phyloP scores from a whole-genome alignment of 2,113 vertebrate species.

The Stomatorhinus ivindoensis region DNA sequence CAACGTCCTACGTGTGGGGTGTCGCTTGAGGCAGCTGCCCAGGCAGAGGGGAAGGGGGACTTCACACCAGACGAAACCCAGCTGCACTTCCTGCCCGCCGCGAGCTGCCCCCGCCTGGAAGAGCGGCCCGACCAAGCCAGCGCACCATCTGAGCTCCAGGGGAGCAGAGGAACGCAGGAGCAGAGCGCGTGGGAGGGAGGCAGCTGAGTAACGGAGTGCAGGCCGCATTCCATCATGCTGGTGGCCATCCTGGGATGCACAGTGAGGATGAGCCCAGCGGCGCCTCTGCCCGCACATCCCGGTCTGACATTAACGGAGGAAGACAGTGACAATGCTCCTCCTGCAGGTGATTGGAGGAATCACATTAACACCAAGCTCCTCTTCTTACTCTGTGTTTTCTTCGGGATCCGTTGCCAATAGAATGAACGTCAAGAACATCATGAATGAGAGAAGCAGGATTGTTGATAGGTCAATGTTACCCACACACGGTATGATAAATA shows the following conservation, averaged over 20 bases:
- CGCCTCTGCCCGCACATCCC: neutral
- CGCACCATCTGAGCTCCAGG: constrained; percentile 5
- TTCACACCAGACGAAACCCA: constrained; percentile 2
- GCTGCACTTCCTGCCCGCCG: constrained; percentile 2
- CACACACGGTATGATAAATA: neutral
- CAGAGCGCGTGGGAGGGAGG: neutral
- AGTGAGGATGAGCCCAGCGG: neutral
- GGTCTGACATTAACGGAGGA: neutral
- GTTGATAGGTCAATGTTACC: neutral
- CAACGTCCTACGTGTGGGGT: neutral
- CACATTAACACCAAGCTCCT: neutral
- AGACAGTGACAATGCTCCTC: neutral
- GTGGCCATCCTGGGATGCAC: neutral
- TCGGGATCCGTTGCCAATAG: neutral
- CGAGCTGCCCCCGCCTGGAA: neutral
- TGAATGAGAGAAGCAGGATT: neutral
- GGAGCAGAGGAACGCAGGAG: neutral
- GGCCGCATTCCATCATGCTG: neutral
- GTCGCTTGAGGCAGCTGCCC: neutral
- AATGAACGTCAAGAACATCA: neutral
- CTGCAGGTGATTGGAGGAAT: neutral
- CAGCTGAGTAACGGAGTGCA: neutral
- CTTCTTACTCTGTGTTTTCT: neutral
- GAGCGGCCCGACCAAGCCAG: neutral
- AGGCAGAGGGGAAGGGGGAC: neutral